Base-by-base conservation (phyloP, 2,113 vertebrate species). In the Platycercus adscitus region DNA sequence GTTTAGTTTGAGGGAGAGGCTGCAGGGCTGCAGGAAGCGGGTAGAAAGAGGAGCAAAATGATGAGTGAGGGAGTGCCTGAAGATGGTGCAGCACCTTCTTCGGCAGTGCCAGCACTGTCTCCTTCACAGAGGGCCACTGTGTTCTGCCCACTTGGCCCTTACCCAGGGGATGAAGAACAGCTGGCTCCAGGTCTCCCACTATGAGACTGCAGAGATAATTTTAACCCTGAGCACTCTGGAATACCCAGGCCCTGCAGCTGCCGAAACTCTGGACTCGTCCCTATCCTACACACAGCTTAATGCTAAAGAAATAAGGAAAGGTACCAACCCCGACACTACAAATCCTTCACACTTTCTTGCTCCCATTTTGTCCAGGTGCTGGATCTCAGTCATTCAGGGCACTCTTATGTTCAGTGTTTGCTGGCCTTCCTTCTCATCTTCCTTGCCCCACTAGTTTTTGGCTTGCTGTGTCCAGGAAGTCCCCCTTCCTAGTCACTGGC, bases 1-100 rank as follows among this genome's bases (percentile, higher is more conserved):
- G 82, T 97, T 97, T 97, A 63, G 81, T 85, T 93, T 86, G 94
- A 92, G 95, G 92, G 91, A 95, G 72, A 63, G 88, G 92, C 91
- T 72, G 69, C 86, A 53, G 78, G 80, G 76, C 33, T 79, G 50
- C 41, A 75, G 88, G 84, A 82, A 94, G 41, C 7, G 35, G 72
- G 39, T 9, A 1, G 69, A 58, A 83, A 81, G 41, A 94, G 93
- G 81, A 64, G 77, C 2, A 16, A 76, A 78, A 81, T 13, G 88
- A 86, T 0, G 15, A 39, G 58, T 71, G 81, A 82, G 28, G 26
- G 55, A 65, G n/a, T 75, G 46, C 20, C 41, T 31, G 43, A 66
- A 95, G 76, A 77, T 58, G 72, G 64, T 81, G 50, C 4, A 0
- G 35, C 6, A 21, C 83, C 50, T 92, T 72, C 70, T 70, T 39